A percentile compares a stretch with the other conserved stretches of the same genome.
These are phyloP conservation scores for Amyelois transitella DNA, from an alignment of 1,140 invertebrate genomes.

Conservation along the genomic window DNA sequence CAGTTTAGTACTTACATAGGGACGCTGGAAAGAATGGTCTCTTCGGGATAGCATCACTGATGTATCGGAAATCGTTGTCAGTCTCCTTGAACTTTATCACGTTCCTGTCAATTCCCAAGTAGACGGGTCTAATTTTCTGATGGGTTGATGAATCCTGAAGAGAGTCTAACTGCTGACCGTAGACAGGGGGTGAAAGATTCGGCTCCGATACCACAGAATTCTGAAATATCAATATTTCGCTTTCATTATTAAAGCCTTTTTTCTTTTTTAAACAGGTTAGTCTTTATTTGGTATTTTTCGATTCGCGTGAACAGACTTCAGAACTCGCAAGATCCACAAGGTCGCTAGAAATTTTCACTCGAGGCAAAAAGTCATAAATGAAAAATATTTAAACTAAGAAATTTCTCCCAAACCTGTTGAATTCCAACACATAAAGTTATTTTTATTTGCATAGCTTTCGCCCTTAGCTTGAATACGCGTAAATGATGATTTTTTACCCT, in stretches of 20 bases:
- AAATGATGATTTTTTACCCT: no score
- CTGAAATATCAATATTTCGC: constrained; percentile 9
- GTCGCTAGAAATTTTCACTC: no score
- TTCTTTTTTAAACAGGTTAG: not conserved
- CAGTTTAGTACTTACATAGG: constrained; percentile 61
- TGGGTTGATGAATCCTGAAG: not conserved
- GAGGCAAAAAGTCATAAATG: no score
- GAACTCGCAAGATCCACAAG: no score
- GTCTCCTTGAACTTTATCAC: constrained; percentile 41
- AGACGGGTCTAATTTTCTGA: constrained; percentile 14
- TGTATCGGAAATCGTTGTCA: constrained; percentile 63
- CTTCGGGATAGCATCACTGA: constrained; percentile 64
- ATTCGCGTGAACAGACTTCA: no score
- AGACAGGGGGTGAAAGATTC: constrained; percentile 4
- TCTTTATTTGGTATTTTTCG: no score
- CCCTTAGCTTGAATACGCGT: no score
- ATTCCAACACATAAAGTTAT: no score
- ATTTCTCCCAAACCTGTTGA: no score
- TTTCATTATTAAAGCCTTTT: not conserved
- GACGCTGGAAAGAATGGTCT: constrained; percentile 61
- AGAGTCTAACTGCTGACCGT: constrained; percentile 34
- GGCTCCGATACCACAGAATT: not conserved
- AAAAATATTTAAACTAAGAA: no score
- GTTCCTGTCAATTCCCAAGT: constrained; percentile 55
- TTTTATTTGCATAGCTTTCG: no score